Conservation (phyloP, 35 echinoderm and acorn worm genomes). For the Ophioderma brevispina region DNA sequence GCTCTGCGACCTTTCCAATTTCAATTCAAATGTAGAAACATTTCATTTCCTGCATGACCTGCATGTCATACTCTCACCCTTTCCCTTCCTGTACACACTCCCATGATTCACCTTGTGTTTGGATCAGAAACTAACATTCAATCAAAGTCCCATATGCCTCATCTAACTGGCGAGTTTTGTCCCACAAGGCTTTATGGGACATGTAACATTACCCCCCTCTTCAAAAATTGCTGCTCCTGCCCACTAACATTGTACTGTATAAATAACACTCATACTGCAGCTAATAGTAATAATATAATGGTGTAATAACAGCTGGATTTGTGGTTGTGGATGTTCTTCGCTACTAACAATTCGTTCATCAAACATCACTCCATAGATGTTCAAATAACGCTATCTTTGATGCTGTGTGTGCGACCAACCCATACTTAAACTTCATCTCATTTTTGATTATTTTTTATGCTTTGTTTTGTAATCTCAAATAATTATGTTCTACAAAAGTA, state of each 20-base stretch:
- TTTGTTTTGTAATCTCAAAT: neutral
- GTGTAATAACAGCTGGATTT: neutral
- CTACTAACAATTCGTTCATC: conserved; percentile 1
- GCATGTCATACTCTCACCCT: neutral
- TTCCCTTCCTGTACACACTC: neutral
- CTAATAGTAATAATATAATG: neutral
- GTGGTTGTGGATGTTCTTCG: neutral
- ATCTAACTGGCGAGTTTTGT: neutral
- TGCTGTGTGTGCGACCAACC: neutral
- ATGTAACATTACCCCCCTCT: neutral
- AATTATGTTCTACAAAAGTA: no score
- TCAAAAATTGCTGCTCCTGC: neutral
- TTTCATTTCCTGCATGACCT: neutral
- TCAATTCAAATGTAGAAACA: neutral
- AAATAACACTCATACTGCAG: conserved; percentile 12
- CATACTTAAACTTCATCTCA: neutral
- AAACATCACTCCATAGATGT: neutral
- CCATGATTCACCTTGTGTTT: neutral
- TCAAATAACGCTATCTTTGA: neutral
- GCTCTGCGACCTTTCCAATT: neutral
- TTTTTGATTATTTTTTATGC: neutral
- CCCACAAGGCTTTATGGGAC: neutral
- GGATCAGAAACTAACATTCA: neutral
- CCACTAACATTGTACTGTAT: conserved; percentile 2
- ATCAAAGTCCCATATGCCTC: neutral